Percentiles rank a stretch among this genome's conserved stretches.
Conservation (phyloP, 92 coral and sea anemone genomes). For the Paragorgia papillata region DNA sequence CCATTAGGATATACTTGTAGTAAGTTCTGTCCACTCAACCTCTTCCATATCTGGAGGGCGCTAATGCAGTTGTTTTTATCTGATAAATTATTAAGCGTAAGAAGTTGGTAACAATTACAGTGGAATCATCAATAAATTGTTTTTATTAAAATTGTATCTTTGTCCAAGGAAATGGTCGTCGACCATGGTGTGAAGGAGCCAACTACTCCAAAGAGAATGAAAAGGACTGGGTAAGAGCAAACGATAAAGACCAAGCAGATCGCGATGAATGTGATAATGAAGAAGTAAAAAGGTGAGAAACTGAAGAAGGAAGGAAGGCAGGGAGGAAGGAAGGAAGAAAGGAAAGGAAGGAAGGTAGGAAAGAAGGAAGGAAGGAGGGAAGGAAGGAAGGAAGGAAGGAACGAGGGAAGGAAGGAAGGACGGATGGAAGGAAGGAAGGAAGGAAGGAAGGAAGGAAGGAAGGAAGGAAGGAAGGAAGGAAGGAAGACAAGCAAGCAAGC, state of each 20-base stretch:
- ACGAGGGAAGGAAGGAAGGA: no score
- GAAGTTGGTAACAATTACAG: no score
- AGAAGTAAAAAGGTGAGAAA: constrained; percentile 27
- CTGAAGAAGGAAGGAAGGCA: no score
- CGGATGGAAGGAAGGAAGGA: not conserved
- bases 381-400: not conserved
- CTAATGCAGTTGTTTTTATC: no score
- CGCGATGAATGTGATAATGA: constrained; percentile 42
- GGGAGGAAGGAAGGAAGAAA: no score
- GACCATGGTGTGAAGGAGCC: constrained; percentile 40
- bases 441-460: not conserved
- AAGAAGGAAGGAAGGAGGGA: not conserved
- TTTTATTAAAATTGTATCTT: not conserved
- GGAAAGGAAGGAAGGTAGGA: not conserved
- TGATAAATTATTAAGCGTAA: no score
- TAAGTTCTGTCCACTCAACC: no score
- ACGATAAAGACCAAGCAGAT: constrained; percentile 26
- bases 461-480: no score
- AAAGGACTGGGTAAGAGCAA: constrained; percentile 35
- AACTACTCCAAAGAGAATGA: constrained; percentile 23
- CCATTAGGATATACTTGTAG: constrained; percentile 29
- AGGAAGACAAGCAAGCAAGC: no score
- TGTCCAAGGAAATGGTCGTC: constrained; percentile 4
- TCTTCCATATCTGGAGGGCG: no score
- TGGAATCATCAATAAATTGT: no score